Conservation (phyloP, 1,140 invertebrate genomes). For the Drosophila tsacasi region DNA sequence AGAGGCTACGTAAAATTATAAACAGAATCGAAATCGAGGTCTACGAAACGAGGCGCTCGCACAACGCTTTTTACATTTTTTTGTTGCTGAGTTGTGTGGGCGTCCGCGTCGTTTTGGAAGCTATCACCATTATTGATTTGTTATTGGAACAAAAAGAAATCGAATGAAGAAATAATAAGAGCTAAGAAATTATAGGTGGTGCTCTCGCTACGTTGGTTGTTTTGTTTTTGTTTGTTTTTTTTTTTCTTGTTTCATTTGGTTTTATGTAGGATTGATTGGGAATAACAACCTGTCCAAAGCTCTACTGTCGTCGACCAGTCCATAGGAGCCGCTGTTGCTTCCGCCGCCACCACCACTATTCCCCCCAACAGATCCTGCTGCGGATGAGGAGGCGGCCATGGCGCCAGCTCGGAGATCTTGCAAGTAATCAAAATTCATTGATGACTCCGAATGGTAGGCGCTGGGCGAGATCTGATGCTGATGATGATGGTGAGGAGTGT, state of each 20-base stretch:
- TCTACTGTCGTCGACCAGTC: constrained; percentile 80
- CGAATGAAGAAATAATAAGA: constrained; percentile 45
- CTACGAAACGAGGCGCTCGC: constrained; percentile 61
- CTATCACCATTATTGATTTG: constrained; percentile 66
- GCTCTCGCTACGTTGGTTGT: constrained; percentile 35
- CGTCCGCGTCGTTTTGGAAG: constrained; percentile 50
- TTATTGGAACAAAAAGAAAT: constrained; percentile 43
- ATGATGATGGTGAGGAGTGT: constrained; percentile 35
- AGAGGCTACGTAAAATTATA: constrained; percentile 35
- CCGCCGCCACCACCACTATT: constrained; percentile 12
- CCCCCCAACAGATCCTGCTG: constrained; percentile 19
- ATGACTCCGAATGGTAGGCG: constrained; percentile 74
- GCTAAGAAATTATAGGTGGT: constrained; percentile 31
- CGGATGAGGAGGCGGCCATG: constrained; percentile 47
- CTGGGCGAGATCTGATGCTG: constrained; percentile 39
- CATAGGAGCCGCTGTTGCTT: constrained; percentile 39
- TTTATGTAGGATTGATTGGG: constrained; percentile 46
- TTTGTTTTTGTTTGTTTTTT: constrained; percentile 1
- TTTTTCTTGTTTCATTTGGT: constrained; percentile 28
- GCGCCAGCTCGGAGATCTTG: constrained; percentile 68
- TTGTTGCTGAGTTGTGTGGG: constrained; percentile 51
- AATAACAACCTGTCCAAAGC: constrained; percentile 83
- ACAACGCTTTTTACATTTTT: constrained; percentile 36
- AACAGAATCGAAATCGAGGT: constrained; percentile 33
- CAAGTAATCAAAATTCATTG: constrained; percentile 84